phyloP scores from a whole-genome alignment of 2,113 vertebrate species.

The Daphoenositta chrysoptera region DNA sequence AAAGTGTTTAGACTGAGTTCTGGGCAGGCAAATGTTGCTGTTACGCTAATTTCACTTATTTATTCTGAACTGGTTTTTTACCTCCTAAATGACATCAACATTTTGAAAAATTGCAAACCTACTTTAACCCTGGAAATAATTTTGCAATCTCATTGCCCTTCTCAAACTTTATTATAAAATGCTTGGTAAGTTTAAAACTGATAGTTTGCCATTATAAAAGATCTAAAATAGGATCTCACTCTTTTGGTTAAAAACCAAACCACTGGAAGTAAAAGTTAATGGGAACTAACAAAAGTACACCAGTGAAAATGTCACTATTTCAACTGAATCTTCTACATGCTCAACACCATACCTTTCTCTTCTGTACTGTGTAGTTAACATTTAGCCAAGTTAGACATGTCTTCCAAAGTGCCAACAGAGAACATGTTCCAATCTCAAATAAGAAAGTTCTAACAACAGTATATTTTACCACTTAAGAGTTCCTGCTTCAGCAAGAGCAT shows the following conservation, averaged over 20 bases:
- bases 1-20: not conserved
- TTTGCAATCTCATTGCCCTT: not conserved
- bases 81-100: not conserved
- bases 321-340: not conserved
- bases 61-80: not conserved
- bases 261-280: not conserved
- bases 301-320: not conserved
- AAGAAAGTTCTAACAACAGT: not conserved
- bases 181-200: not conserved
- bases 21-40: not conserved
- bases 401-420: not conserved
- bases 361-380: not conserved
- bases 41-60: not conserved
- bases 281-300: not conserved
- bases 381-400: not conserved
- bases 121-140: not conserved
- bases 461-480: not conserved
- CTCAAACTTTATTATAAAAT: not conserved
- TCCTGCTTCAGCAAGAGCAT: not conserved
- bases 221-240: not conserved
- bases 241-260: not conserved
- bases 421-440: not conserved
- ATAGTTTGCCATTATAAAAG: not conserved
- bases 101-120: not conserved
- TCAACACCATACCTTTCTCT: not conserved